Conservation (phyloP, 1,140 invertebrate species). For the Rhyacophila brunnea region DNA sequence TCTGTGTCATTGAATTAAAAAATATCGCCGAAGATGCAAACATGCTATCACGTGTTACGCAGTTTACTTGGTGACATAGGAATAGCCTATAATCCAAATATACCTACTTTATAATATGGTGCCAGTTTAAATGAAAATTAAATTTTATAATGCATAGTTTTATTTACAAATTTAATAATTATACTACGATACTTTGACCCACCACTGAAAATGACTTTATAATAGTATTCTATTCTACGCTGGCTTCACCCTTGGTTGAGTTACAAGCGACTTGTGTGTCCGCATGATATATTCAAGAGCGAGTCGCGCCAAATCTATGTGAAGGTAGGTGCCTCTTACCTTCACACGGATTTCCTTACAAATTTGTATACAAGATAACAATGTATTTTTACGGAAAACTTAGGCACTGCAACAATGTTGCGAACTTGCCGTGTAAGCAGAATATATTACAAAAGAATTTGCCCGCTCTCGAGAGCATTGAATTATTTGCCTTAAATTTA, state of each 20-base stretch:
- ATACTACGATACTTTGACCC: too few species aligned
- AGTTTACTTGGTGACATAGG: too few species aligned
- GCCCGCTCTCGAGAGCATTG: constrained; percentile 19
- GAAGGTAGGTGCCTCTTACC: too few species aligned
- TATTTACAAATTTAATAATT: too few species aligned
- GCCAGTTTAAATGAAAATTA: too few species aligned
- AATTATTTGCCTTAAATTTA: constrained; percentile 33
- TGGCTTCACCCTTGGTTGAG: background rate
- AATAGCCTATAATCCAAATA: too few species aligned
- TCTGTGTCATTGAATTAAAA: too few species aligned
- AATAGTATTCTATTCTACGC: background rate
- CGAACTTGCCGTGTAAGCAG: constrained; percentile 20
- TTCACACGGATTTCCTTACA: constrained; percentile 31
- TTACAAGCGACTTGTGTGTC: background rate
- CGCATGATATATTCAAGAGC: constrained; percentile 15
- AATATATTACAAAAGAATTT: constrained; percentile 34
- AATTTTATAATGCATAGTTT: too few species aligned
- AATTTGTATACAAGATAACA: constrained; percentile 36
- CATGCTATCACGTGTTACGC: too few species aligned
- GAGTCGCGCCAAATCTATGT: background rate
- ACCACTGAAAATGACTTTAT: too few species aligned
- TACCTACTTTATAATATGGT: too few species aligned
- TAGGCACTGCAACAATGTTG: constrained; percentile 21
- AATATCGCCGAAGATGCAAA: too few species aligned
- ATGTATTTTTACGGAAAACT: constrained; percentile 35